Percentiles rank a stretch among this genome's conserved stretches.
phyloP scores from a whole-genome alignment of 2,797 vertebrate genomes.

The Falco concolor region DNA sequence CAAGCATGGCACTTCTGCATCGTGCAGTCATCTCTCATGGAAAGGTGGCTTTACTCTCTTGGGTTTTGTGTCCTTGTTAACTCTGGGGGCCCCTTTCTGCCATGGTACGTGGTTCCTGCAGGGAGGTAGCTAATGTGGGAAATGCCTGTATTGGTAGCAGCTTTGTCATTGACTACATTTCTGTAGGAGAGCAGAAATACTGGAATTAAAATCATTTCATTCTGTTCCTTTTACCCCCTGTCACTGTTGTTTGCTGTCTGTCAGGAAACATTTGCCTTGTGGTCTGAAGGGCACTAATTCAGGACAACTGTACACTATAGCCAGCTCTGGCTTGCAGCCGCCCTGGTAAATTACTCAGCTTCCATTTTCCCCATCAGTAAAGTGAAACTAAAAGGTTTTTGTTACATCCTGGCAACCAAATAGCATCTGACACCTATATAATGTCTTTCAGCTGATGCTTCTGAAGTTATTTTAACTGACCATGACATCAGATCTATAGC shows the following conservation, averaged over 20 bases:
- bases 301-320: background rate
- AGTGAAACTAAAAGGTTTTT: slow-evolving; percentile 21
- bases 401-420: background rate
- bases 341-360: background rate
- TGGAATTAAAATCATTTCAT: background rate
- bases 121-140: background rate
- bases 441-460: background rate
- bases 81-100: background rate
- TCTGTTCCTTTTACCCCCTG: background rate
- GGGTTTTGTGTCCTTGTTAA: background rate
- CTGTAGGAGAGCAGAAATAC: background rate
- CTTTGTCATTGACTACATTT: background rate
- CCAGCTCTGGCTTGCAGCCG: background rate
- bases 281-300: background rate
- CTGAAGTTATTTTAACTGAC: background rate
- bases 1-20: background rate
- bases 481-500: background rate
- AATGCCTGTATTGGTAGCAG: background rate
- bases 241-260: background rate
- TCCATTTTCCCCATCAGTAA: slow-evolving; percentile 15
- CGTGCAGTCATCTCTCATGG: background rate
- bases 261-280: background rate
- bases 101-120: rapidly evolving
- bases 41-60: background rate
- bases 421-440: background rate